Base-by-base conservation (phyloP, 2,888 invertebrate species). In the Poecilobothrus nobilitatus region DNA sequence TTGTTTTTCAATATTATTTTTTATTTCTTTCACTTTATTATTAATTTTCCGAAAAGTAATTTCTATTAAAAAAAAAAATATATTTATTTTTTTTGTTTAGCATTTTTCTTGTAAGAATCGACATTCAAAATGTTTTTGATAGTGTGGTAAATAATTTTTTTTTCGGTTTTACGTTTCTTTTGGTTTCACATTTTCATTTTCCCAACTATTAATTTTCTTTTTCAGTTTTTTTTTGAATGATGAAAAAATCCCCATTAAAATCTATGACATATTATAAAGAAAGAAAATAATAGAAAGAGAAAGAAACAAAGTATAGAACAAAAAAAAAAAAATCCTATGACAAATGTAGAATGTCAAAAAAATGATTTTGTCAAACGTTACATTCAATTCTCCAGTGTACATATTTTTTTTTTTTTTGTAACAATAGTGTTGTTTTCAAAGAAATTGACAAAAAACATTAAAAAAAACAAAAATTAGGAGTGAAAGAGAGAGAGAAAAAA, bases 331-430 rank as follows among this genome's bases (percentile, higher is more conserved):
- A 53, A 53, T 18, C 18, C 53, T 12, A 53, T 53, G 53, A 53
- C 53, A 53, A 53, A 53, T 53, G 53, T 53, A 53, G 18, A 53
- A 53, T 53, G 53, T 53, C 53, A 53, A 53, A 53, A 53, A 53
- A 53, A 53, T 53, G 15, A 53, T 53, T 53, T 53, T 53, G 53
- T 53, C 53, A 53, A 53, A 53, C 53, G 53, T 53, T 53, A 53
- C 53, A 53, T 53, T 53, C 7, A 53, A 53, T 53, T 53, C 53
- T 53, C 53, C 53, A 53, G 53, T 53, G 53, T 53, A 53, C 15
- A 44, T 53, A 53, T 18, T 15, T 12, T 53, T 9, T 53, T 53
- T 53, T 53, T 18, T 53, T 53, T n/a, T 44, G 9, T n/a, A 53
- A n/a, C 53, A 53, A 53, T n/a, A n/a, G 18, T 53, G n/a, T 8